Conservation (phyloP, 2,113 vertebrate genomes). For the Vireo altiloquus region DNA sequence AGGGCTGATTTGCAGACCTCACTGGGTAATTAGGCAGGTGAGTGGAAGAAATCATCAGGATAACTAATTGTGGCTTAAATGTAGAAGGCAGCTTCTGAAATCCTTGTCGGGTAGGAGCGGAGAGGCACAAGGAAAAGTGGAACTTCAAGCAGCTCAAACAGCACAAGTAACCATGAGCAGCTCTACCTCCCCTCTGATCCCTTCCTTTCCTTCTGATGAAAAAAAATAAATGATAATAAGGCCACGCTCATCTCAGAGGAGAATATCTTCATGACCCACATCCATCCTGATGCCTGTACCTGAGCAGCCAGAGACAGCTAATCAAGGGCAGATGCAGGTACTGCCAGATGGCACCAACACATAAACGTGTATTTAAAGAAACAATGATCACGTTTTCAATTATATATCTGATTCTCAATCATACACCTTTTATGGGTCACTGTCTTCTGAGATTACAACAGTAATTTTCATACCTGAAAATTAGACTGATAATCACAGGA, state of each 20-base stretch:
- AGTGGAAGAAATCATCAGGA: neutral
- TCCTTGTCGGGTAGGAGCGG: neutral
- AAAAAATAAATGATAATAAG: neutral
- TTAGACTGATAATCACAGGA: neutral
- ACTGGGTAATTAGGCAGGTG: neutral
- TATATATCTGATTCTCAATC: neutral
- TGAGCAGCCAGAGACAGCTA: neutral
- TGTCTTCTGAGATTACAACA: neutral
- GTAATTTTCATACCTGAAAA: neutral
- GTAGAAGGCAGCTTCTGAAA: neutral
- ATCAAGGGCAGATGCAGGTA: neutral
- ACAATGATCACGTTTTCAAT: neutral
- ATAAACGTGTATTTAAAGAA: neutral
- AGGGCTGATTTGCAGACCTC: neutral
- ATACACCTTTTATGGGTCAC: neutral
- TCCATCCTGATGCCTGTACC: neutral
- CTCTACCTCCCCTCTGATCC: neutral
- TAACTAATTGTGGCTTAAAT: neutral
- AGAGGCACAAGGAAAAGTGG: neutral
- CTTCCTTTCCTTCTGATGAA: fast-evolving
- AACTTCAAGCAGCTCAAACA: neutral
- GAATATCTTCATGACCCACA: neutral
- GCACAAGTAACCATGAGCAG: neutral
- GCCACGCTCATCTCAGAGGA: neutral
- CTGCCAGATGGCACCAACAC: neutral